A percentile compares a stretch with the other conserved stretches of the same genome.
These are phyloP conservation scores for Gonioctena quinquepunctata DNA, from an alignment of 1,140 invertebrate species.

Conservation along the genomic window DNA sequence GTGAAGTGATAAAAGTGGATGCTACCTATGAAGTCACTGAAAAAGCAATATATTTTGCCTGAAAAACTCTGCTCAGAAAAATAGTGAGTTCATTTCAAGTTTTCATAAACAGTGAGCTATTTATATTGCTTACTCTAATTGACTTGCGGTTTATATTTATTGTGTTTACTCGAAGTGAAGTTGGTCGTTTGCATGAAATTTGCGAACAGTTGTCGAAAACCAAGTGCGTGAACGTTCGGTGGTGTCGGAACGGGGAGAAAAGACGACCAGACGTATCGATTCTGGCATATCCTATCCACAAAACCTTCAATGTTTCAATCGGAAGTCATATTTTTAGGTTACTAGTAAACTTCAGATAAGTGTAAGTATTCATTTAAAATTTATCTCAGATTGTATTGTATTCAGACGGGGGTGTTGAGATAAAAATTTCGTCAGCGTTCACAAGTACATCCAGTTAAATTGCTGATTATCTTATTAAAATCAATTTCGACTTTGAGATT, in stretches of 20 bases:
- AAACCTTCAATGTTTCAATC: slow-evolving; percentile 8
- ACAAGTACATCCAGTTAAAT: slow-evolving; percentile 13
- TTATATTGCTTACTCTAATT: slow-evolving; percentile 16
- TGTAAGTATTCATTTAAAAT: slow-evolving; percentile 24
- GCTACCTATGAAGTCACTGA: background rate
- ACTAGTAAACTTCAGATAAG: slow-evolving; percentile 22
- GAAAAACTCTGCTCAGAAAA: background rate
- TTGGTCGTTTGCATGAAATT: background rate
- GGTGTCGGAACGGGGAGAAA: background rate
- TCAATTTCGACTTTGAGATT: slow-evolving; percentile 34
- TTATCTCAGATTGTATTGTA: background rate
- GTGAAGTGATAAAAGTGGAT: background rate
- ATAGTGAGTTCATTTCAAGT: background rate
- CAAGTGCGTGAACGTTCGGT: slow-evolving; percentile 10
- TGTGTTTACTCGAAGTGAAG: slow-evolving; percentile 8
- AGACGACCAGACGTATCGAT: background rate
- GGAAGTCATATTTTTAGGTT: background rate
- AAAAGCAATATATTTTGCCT: background rate
- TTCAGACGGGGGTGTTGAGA: slow-evolving; percentile 10
- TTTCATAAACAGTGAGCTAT: slow-evolving; percentile 2
- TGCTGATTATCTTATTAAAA: slow-evolving; percentile 44
- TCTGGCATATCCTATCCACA: background rate
- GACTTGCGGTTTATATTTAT: slow-evolving; percentile 19
- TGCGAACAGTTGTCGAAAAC: slow-evolving; percentile 13
- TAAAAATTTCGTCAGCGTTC: slow-evolving; percentile 5